Evolutionary conservation across 2,113 vertebrate species (phyloP).

Genomic region (Lasiurus borealis): DNA sequence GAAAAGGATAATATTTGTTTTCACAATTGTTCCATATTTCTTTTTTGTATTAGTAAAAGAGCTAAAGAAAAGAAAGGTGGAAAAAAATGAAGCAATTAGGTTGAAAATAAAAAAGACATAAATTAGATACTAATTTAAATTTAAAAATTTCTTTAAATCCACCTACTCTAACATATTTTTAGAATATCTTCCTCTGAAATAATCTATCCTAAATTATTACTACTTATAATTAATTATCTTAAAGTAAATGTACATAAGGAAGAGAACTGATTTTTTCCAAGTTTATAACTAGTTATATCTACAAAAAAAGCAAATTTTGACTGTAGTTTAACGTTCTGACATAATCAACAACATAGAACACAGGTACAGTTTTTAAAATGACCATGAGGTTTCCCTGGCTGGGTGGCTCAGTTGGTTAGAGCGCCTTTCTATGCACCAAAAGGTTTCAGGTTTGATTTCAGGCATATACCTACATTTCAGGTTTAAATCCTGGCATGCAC

Average conservation of each 20-base stretch:
- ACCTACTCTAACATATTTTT: slow-evolving; percentile 5
- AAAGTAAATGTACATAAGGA: slow-evolving; percentile 32
- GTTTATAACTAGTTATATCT: background rate
- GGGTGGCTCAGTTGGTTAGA: background rate
- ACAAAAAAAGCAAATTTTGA: background rate
- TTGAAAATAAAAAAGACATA: slow-evolving; percentile 31
- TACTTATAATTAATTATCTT: background rate
- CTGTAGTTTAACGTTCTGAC: background rate
- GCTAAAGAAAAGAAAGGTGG: background rate
- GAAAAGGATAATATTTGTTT: background rate
- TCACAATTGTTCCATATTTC: background rate
- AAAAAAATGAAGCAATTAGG: background rate
- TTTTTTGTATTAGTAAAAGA: slow-evolving; percentile 8
- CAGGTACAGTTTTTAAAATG: background rate
- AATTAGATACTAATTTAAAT: slow-evolving; percentile 11
- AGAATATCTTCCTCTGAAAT: slow-evolving; percentile 43
- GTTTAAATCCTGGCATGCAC: background rate
- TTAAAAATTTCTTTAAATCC: slow-evolving; percentile 19
- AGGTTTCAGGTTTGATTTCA: background rate
- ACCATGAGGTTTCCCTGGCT: background rate
- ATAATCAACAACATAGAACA: background rate
- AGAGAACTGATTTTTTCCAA: background rate
- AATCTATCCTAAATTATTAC: slow-evolving; percentile 25
- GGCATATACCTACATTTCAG: background rate
- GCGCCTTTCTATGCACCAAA: background rate